Evolutionary conservation across 2,797 vertebrate genomes (phyloP), one percentile per base, ranked within the genome.

Genomic region (Sebastes minor): DNA sequence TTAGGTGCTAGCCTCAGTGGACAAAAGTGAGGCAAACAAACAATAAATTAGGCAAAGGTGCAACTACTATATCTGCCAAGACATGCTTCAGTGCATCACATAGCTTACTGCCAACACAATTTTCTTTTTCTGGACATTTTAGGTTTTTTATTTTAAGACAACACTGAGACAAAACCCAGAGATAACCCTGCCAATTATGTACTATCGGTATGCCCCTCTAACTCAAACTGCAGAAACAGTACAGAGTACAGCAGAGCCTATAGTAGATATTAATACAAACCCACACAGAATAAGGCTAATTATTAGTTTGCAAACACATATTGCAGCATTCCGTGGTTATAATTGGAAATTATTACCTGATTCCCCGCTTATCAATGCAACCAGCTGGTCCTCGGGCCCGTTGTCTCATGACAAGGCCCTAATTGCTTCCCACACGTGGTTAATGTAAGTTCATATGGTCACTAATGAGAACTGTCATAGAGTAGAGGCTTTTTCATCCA

Each of bases 381-480:
- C 92, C 96, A 97, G 96, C 95, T 97, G 96, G 93, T 96, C 92
- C 85, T 74, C 83, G 62, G 86, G 85, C 93, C 94, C 95, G 92
- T 93, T 90, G 91, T 91, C 84, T 86, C 93, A 95, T 96, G 96
- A 95, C 46, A 84, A 91, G 79, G 66, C 92, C 94, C 96, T 97
- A 97, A 97, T 97, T 97, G 95, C 95, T 95, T 97, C 93, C 95
- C 96, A 95, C 89, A 1, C 96, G 95, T 95, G 95, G 89, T 94
- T 97, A 96, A 96, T 96, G 95, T 83, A 95, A 96, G 96, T 97
- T 97, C 96, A 97, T 94, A 95, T 96, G 96, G 96, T 97, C 96
- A 96, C 96, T 97, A 97, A 97, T 97, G 96, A 96, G 94, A 96
- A 96, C 95, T 96, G 96, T 96, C 96, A 96, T 95, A 95, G 92